Evolutionary conservation across 2,797 vertebrate genomes (phyloP).

Genomic region (Peromyscus melanophrys): DNA sequence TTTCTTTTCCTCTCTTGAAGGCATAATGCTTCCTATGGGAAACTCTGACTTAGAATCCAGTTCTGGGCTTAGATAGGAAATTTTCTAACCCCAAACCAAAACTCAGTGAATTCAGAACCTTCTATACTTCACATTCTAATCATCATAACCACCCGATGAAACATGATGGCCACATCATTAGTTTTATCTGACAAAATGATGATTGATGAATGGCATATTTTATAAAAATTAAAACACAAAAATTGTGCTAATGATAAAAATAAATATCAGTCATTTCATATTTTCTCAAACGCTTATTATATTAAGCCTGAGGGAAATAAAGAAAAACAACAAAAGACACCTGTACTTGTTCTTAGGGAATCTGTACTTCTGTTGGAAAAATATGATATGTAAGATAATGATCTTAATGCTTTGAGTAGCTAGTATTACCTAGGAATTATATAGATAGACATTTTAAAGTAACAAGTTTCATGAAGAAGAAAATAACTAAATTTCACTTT

Average conservation of each 20-base stretch:
- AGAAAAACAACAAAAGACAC: neutral
- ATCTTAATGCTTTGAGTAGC: neutral
- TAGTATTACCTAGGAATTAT: neutral
- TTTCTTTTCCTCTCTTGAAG: slow-evolving; percentile 86
- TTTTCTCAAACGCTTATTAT: neutral
- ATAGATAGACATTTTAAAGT: neutral
- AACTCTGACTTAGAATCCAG: slow-evolving; percentile 83
- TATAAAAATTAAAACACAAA: slow-evolving; percentile 55
- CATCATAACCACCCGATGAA: neutral
- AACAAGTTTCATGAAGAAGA: neutral
- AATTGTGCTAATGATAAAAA: slow-evolving; percentile 22
- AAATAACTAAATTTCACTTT: neutral
- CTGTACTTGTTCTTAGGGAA: neutral
- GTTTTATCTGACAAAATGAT: neutral
- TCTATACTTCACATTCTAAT: neutral
- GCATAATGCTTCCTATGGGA: slow-evolving; percentile 89
- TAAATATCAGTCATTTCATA: neutral
- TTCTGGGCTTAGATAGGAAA: slow-evolving; percentile 81
- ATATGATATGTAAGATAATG: neutral
- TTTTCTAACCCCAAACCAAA: slow-evolving; percentile 69
- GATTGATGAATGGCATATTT: neutral
- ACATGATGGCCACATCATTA: neutral
- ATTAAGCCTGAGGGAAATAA: neutral
- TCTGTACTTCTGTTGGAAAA: neutral
- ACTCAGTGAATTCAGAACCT: neutral